These are phyloP conservation scores for Trogon surrucura DNA, from an alignment of 2,113 vertebrate species.

Conservation along the genomic window DNA sequence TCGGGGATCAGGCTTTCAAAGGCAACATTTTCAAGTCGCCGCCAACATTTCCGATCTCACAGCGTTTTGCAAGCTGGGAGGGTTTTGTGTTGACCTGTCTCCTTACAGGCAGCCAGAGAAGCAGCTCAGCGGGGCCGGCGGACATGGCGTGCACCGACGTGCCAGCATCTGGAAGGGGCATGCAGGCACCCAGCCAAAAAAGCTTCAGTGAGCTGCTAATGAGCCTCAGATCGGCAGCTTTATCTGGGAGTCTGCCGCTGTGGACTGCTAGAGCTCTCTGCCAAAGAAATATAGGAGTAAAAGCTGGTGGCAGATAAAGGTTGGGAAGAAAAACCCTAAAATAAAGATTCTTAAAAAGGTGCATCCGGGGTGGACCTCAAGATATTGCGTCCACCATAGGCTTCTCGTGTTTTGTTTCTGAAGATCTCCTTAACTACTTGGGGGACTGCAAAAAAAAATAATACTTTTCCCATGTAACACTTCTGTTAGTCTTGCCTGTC, in stretches of 20 bases:
- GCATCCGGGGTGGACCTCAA: not conserved
- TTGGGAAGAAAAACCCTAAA: not conserved
- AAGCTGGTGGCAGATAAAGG: not conserved
- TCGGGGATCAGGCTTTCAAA: not conserved
- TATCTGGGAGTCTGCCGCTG: not conserved
- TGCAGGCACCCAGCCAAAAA: not conserved
- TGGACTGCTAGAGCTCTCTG: conserved; percentile 13
- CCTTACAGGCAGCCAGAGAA: not conserved
- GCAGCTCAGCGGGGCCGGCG: fast-evolving
- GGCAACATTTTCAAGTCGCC: fast-evolving
- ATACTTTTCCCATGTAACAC: not conserved
- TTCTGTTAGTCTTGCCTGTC: not conserved
- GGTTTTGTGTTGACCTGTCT: not conserved
- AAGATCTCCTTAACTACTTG: not conserved
- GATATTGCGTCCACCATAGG: not conserved
- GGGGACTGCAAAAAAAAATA: not conserved
- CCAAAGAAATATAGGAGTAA: not conserved
- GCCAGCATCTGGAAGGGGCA: not conserved
- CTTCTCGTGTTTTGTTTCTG: fast-evolving
- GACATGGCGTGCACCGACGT: not conserved
- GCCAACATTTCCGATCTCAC: fast-evolving
- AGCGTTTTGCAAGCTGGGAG: not conserved
- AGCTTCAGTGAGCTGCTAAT: not conserved
- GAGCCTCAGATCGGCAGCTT: not conserved
- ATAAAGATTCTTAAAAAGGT: not conserved